Percentiles rank a stretch among this genome's conserved stretches.
Conservation (phyloP, 2,113 vertebrate species). For the Notarius lentiginosus region DNA sequence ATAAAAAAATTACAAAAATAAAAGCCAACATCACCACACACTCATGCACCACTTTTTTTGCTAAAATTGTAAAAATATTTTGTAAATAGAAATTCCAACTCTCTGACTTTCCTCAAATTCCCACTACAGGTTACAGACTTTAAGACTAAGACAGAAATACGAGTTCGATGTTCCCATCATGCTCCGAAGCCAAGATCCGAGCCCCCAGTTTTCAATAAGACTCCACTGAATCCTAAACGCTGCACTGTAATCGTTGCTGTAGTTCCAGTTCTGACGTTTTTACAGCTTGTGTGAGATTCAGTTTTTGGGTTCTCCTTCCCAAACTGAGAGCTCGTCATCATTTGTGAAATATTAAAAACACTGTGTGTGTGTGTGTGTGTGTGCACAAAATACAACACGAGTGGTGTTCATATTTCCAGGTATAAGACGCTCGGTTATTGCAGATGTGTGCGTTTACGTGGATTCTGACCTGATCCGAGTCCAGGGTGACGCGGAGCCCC, state of each 20-base stretch:
- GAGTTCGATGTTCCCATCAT: not conserved
- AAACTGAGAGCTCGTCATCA: too few species aligned
- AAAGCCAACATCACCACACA: too few species aligned
- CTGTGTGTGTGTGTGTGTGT: too few species aligned
- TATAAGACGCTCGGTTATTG: not conserved
- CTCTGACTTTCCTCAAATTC: too few species aligned
- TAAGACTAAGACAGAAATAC: not conserved
- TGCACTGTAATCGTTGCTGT: not conserved
- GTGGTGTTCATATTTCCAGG: not conserved
- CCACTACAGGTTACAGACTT: too few species aligned
- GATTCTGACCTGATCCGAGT: slow-evolving; percentile 88
- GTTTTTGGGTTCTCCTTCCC: too few species aligned
- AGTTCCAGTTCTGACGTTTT: not conserved
- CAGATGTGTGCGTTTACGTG: not conserved
- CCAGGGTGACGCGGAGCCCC: slow-evolving; percentile 89
- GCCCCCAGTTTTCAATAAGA: not conserved
- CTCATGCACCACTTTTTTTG: too few species aligned
- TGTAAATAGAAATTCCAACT: too few species aligned
- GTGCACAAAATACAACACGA: too few species aligned
- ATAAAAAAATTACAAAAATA: too few species aligned
- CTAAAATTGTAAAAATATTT: too few species aligned
- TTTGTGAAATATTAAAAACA: too few species aligned
- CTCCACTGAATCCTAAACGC: not conserved
- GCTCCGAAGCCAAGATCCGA: not conserved
- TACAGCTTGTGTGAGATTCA: not conserved